Base-by-base conservation (phyloP, 1,140 invertebrate species). In the Diabrotica virgifera region DNA sequence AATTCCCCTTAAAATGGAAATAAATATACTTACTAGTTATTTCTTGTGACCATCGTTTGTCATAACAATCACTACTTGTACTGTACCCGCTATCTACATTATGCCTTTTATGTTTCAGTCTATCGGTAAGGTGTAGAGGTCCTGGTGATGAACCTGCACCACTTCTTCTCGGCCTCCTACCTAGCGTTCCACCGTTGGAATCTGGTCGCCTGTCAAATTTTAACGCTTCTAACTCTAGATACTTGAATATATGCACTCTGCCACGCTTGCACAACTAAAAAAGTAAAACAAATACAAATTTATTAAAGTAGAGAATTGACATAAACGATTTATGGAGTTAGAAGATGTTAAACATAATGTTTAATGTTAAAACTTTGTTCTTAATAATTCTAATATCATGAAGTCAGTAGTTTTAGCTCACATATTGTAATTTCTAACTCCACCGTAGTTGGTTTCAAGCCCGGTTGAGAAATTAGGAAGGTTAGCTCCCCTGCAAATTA, bases 201-300 rank as follows among this genome's bases (percentile, higher is more conserved):
- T 78, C 79, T 57, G 79, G 78, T 61, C 79, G 80, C 24, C 84
- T 76, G 9, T 84, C 84, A 67, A 87, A 85, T 74, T 89, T 89
- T 71, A 87, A 87, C 24, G 93, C 92, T 82, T 94, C 90, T 74
- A 88, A 91, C 77, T 96, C 93, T 63, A 97, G 82, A 81, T 92
- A 96, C 78, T 97, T 97, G 83, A 96, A 96, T 66, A 97, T 93
- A 81, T 97, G 95, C 72, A 94, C 91, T 76, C 92, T 85, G 66
- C 95, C 95, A 77, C 93, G 87, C 79, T 90, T 90, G 81, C 94
- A 97, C 67, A 96, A 82, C 94, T 96, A 78, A 11, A 83, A 82
- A 51, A 64, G 56, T 36, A 46, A 46, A 46, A 24, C 24, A 24
- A 24, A 24, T 2, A 2, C 24, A 24, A 24, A 24, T 24, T 24